Evolutionary conservation across 2,888 invertebrate genomes (phyloP).

Genomic region (Amorpha juglandis): DNA sequence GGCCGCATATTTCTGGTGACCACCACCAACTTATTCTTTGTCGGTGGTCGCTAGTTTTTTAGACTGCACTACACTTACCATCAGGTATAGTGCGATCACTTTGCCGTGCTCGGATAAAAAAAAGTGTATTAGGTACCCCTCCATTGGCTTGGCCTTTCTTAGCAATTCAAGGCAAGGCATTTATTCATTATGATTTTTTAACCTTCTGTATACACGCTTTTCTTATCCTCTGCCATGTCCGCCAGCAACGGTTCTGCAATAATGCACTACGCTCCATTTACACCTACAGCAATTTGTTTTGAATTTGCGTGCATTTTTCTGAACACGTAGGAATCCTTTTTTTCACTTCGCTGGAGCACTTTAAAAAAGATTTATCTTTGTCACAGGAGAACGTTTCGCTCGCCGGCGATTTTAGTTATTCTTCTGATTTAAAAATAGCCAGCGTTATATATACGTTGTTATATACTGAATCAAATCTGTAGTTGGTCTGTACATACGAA

Average conservation of each 20-base stretch:
- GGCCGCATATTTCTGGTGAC: no score
- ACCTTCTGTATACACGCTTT: conserved; percentile 2
- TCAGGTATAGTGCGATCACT: no score
- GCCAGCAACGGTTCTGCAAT: conserved; percentile 40
- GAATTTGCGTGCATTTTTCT: conserved; percentile 62
- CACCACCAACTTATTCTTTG: no score
- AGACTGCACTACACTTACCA: no score
- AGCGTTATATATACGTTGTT: no score
- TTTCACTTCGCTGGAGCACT: conserved; percentile 53
- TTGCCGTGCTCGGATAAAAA: no score
- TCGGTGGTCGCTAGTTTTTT: no score
- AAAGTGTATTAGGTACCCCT: no score
- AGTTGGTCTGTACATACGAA: no score
- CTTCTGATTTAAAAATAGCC: background rate
- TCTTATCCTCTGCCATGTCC: conserved; percentile 15
- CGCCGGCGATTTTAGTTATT: conserved; percentile 6
- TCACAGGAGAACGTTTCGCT: conserved; percentile 23
- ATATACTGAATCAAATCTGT: no score
- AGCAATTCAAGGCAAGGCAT: no score
- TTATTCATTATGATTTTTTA: background rate
- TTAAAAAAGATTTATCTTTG: conserved; percentile 50
- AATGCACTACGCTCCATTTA: conserved; percentile 65
- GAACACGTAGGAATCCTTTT: conserved; percentile 49
- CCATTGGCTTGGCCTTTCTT: no score
- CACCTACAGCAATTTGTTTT: conserved; percentile 68